A percentile compares a stretch with the other conserved stretches of the same genome.
These are phyloP conservation scores for Yponomeuta malinellus DNA, from an alignment of 2,888 invertebrate genomes.

Conservation along the genomic window DNA sequence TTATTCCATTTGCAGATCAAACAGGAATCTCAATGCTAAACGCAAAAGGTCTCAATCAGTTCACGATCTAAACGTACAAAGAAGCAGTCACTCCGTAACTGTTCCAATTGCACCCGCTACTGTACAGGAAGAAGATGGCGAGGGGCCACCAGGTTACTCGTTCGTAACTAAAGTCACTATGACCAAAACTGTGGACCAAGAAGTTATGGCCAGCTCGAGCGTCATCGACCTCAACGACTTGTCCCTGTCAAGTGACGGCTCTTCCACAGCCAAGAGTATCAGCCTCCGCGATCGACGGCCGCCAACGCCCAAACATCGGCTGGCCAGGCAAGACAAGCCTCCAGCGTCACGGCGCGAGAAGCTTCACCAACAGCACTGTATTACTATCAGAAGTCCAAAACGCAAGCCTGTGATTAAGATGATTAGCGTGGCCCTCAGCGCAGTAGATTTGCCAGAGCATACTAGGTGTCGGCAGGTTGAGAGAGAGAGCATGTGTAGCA, in stretches of 20 bases:
- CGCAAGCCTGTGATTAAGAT: constrained; percentile 35
- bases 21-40: neutral
- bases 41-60: neutral
- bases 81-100: neutral
- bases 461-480: neutral
- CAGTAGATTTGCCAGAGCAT: neutral
- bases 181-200: neutral
- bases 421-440: neutral
- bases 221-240: neutral
- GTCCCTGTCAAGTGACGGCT: neutral
- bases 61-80: neutral
- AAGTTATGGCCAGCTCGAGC: neutral
- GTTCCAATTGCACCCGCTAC: neutral
- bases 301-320: neutral
- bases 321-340: neutral
- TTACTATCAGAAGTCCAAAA: constrained; percentile 59
- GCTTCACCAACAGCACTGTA: constrained; percentile 37
- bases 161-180: neutral
- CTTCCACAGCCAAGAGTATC: neutral
- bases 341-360: neutral
- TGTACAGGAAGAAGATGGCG: neutral
- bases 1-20: neutral
- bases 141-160: neutral
- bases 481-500: neutral
- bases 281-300: neutral